Base-by-base conservation (phyloP, 2,888 invertebrate genomes). In the Kryphioiulus occultus region DNA sequence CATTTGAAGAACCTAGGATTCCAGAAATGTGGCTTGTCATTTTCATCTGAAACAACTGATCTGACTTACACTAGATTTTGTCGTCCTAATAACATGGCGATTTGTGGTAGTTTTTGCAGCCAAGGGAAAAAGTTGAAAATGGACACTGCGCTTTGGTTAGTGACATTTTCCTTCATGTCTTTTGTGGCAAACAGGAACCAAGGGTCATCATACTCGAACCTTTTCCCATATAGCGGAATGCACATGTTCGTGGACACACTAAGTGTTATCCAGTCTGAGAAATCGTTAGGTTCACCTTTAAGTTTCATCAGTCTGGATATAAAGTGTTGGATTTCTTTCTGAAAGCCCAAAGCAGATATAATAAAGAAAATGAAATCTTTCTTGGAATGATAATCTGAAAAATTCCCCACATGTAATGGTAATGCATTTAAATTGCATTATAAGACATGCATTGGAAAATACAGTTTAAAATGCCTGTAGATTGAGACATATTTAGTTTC, bases 131-230 rank as follows among this genome's bases (percentile, higher is more conserved):
- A 84, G n/a, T 35, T 42, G 35, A 84, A 84, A 84, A 84, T 42
- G 3, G 39, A 35, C n/a, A 84, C 84, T 30, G 78, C 59, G 12
- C 32, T 68, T 26, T 26, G 22, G n/a, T n/a, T n/a, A n/a, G n/a
- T n/a, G n/a, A n/a, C n/a, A n/a, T n/a, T n/a, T n/a, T n/a, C n/a
- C n/a, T n/a, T n/a, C n/a, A n/a, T n/a, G n/a, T n/a, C n/a, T n/a
- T n/a, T n/a, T n/a, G n/a, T 53, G 9, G 19, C 30, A 15, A 0
- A n/a, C 9, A 87, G 19, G 10, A 87, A 78, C 68, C 59, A 87
- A n/a, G 87, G 82, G 47, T 87, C 35, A 3, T 87, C 30, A 35
- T 87, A 87, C 7, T 87, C 87, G 19, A 87, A 87, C 32, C 78
- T 22, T 35, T 78, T 78, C 7, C 68, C 87, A 26, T n/a, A 68